Evolutionary conservation across 2,888 invertebrate species (phyloP), one percentile per base, ranked within the genome.

Genomic region (Liodrosophila aerea): DNA sequence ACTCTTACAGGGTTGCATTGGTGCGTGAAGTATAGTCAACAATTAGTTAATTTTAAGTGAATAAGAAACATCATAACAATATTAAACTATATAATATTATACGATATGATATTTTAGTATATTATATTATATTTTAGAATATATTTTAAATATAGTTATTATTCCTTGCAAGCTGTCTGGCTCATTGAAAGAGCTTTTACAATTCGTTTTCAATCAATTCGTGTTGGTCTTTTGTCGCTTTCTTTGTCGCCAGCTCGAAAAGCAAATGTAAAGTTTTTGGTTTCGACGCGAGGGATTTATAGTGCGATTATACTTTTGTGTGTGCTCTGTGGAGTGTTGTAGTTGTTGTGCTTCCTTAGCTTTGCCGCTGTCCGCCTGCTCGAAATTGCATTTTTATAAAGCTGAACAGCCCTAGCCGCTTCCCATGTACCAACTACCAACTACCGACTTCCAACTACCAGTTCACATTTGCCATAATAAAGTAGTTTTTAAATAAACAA

Each of bases 401-500:
- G 74, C 70, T 65, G 71, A 72, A 54, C 66, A 65, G 47, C 34
- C 22, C 40, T 30, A 56, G 63, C 46, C 36, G 39, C n/a, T n/a
- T n/a, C n/a, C n/a, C n/a, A n/a, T n/a, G n/a, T n/a, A n/a, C n/a
- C n/a, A n/a, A n/a, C n/a, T 49, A n/a, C 49, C 58, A 40, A 29
- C 29, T 30, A 2, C 43, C 30, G 13, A 8, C 22, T 37, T 7
- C 22, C 22, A 27, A 2, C 18, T 18, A 8, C 18, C 39, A 31
- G 11, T 13, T 18, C 16, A 40, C 51, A 49, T 40, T 36, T 58
- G 43, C 69, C 70, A 76, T 76, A 76, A 75, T 78, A 54, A 70
- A 78, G 76, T 73, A 70, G 70, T 67, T 76, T 75, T 73, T 78
- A 78, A 78, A 76, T 76, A 78, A 76, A 78, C 76, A 77, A 76